Conservation (phyloP, 2,113 vertebrate genomes). For the Rhagologus leucostigma region DNA sequence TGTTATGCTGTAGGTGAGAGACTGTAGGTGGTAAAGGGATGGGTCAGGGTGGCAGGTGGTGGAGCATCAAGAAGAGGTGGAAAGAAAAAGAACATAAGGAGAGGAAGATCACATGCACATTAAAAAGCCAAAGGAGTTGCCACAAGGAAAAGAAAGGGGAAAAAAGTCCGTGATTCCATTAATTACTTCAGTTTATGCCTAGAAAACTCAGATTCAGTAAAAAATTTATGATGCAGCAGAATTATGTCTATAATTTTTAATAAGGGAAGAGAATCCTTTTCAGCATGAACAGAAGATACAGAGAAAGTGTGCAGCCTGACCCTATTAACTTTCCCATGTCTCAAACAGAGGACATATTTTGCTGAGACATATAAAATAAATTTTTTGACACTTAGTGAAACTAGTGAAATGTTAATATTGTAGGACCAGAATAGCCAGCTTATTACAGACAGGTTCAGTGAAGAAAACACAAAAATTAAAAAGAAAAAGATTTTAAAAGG, state of each 20-base stretch:
- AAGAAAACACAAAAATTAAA: background rate
- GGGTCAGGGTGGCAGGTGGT: background rate
- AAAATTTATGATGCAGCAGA: background rate
- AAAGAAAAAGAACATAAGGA: background rate
- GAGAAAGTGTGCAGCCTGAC: background rate
- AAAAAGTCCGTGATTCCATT: background rate
- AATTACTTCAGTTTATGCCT: background rate
- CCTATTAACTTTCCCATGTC: background rate
- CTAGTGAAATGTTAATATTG: background rate
- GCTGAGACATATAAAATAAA: background rate
- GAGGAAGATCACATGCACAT: background rate
- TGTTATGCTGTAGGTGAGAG: background rate
- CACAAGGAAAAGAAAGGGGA: background rate
- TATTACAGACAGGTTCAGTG: background rate
- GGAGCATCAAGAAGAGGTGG: background rate
- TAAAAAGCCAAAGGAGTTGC: background rate
- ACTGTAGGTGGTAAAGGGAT: background rate
- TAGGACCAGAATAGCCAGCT: background rate
- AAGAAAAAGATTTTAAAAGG: rapidly evolving
- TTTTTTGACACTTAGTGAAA: background rate
- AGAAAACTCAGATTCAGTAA: background rate
- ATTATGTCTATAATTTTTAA: background rate
- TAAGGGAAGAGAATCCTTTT: background rate
- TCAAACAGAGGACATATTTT: background rate
- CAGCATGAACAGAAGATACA: background rate